phyloP scores from a whole-genome alignment of 2,888 invertebrate species.

The Harpalus rufipes region DNA sequence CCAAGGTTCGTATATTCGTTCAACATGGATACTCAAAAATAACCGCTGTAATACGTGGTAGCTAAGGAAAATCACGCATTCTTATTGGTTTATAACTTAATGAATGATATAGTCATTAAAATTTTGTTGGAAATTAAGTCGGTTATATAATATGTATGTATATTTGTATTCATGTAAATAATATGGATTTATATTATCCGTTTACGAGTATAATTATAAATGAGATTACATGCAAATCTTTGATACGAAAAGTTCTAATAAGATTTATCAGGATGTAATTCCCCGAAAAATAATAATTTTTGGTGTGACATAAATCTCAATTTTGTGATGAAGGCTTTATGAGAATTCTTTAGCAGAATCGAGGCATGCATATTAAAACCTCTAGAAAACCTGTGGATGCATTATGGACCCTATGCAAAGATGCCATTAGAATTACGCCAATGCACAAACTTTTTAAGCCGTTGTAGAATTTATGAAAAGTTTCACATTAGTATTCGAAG shows the following conservation, averaged over 20 bases:
- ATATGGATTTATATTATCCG: not conserved
- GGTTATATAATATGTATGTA: no score
- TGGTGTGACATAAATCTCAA: constrained; percentile 46
- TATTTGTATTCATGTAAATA: not conserved
- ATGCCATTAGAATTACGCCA: constrained; percentile 23
- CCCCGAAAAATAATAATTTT: constrained; percentile 42
- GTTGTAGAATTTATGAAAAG: constrained; percentile 57
- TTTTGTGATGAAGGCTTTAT: constrained; percentile 34
- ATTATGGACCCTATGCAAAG: constrained; percentile 40
- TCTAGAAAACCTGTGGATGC: constrained; percentile 27
- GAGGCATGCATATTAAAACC: constrained; percentile 55
- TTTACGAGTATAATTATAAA: not conserved
- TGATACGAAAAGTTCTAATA: not conserved
- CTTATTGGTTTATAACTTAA: no score
- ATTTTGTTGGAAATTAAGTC: no score
- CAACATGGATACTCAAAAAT: no score
- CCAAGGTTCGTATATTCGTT: no score
- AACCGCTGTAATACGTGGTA: no score
- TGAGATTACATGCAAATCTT: not conserved
- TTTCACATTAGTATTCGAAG: constrained; percentile 63
- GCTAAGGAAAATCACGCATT: no score
- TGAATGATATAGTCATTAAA: no score
- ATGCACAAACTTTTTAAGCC: constrained; percentile 48
- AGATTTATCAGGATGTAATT: constrained; percentile 18
- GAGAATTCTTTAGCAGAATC: constrained; percentile 56